Percentiles rank a stretch among this genome's conserved stretches.
Evolutionary conservation across 2,888 invertebrate genomes (phyloP).

Genomic region (Cartodere bifasciata): DNA sequence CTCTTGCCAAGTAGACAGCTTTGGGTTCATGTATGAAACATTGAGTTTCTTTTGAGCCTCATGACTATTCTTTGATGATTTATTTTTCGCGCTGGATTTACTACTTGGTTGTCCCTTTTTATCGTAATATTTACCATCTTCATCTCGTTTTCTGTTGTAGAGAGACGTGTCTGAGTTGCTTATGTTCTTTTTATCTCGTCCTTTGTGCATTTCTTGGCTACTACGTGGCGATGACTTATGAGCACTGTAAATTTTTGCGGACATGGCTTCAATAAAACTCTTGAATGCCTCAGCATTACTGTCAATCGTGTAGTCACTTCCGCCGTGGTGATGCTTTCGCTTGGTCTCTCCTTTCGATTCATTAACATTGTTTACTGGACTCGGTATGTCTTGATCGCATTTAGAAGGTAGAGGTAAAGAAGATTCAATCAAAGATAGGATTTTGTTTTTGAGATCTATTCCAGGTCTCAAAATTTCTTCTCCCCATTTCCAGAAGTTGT

Average conservation of each 20-base stretch:
- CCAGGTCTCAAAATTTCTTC: constrained; percentile 29
- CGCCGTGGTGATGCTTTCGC: constrained; percentile 3
- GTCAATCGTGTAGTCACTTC: constrained; percentile 5
- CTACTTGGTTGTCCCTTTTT: constrained; percentile 5
- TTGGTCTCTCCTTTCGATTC: constrained; percentile 7
- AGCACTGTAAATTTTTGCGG: constrained; percentile 15
- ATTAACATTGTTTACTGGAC: constrained; percentile 1
- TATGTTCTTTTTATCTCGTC: constrained; percentile 1
- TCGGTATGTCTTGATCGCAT: neutral
- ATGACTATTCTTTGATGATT: constrained; percentile 5
- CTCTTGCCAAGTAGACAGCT: constrained; percentile 23
- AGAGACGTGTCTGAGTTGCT: constrained; percentile 1
- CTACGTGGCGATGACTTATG: constrained; percentile 9
- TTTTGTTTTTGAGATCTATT: constrained; percentile 28
- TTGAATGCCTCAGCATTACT: constrained; percentile 12
- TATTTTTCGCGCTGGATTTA: constrained; percentile 2
- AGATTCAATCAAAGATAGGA: constrained; percentile 24
- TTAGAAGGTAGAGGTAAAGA: constrained; percentile 12
- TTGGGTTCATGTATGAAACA: constrained; percentile 25
- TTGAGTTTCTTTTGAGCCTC: constrained; percentile 12
- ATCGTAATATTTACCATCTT: constrained; percentile 10
- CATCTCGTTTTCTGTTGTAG: neutral
- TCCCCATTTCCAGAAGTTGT: constrained; percentile 27
- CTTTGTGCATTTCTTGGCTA: constrained; percentile 5
- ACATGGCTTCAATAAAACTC: constrained; percentile 15